These are phyloP conservation scores for Meriones unguiculatus DNA, from an alignment of 2,113 vertebrate genomes.

Conservation along the genomic window DNA sequence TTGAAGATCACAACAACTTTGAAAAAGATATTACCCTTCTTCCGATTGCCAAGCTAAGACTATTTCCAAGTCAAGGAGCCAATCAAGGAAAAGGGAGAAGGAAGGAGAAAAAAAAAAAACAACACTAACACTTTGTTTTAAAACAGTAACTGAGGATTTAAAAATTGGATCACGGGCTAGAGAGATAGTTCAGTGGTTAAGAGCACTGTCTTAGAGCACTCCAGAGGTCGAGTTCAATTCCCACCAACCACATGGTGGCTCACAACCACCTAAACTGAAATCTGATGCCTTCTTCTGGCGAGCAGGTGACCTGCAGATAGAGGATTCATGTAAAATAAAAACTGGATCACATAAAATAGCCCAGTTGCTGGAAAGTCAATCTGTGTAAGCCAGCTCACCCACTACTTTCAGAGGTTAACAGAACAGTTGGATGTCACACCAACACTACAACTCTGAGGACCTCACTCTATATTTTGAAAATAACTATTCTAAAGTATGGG, in stretches of 20 bases:
- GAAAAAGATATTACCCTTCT: background rate
- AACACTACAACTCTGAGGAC: background rate
- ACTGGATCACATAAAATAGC: background rate
- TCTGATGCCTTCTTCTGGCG: no score
- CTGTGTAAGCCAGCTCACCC: background rate
- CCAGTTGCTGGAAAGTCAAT: conserved; percentile 1
- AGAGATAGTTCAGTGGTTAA: no score
- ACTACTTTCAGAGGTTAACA: background rate
- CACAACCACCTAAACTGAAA: no score
- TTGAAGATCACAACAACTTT: background rate
- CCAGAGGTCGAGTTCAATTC: no score
- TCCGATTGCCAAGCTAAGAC: background rate
- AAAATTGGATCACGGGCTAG: background rate
- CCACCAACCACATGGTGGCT: no score
- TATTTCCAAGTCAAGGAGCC: background rate
- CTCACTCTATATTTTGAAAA: background rate
- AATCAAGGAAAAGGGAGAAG: background rate
- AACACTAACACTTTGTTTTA: background rate
- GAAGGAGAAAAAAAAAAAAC: background rate
- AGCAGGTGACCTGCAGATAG: no score
- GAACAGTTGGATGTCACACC: background rate
- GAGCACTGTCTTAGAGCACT: no score
- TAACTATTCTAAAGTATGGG: background rate
- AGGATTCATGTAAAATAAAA: background rate
- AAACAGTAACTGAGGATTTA: background rate